phyloP scores from a whole-genome alignment of 2,888 invertebrate species.

The Hymenopus coronatus region DNA sequence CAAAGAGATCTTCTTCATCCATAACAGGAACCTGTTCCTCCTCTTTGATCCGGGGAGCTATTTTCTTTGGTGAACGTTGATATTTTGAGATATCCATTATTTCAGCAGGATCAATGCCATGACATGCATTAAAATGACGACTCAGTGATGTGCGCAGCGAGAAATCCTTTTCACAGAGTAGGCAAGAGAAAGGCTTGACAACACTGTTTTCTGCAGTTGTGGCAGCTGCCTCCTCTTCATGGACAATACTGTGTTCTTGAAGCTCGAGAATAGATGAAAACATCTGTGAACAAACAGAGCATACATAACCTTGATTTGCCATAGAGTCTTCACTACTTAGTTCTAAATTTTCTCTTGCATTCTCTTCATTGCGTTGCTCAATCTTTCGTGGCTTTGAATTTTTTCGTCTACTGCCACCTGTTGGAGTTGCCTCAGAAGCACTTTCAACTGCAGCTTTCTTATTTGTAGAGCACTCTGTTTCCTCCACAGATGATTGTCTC shows the following conservation, averaged over 20 bases:
- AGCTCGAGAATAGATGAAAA: conserved; percentile 42
- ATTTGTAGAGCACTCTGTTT: neutral
- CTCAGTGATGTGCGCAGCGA: conserved; percentile 49
- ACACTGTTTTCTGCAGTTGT: conserved; percentile 29
- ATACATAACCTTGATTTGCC: conserved; percentile 42
- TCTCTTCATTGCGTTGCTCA: conserved; percentile 28
- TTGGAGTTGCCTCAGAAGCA: neutral
- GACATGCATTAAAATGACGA: conserved; percentile 52
- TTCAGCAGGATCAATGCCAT: conserved; percentile 47
- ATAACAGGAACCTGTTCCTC: neutral
- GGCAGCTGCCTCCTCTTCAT: conserved; percentile 36
- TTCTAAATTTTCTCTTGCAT: neutral
- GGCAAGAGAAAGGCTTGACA: conserved; percentile 43
- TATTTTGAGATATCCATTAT: neutral
- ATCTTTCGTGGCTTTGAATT: conserved; percentile 47
- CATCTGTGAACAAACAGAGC: conserved; percentile 43
- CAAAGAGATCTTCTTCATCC: neutral
- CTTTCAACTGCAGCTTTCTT: neutral
- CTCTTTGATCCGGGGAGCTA: neutral
- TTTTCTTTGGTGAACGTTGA: neutral
- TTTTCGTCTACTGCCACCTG: conserved; percentile 44
- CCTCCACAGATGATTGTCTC: neutral
- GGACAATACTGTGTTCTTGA: conserved; percentile 43
- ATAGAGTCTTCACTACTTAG: conserved; percentile 32
- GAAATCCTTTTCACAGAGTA: conserved; percentile 54